phyloP scores from a whole-genome alignment of 2,888 invertebrate genomes.

The Muschampia plurimacula region DNA sequence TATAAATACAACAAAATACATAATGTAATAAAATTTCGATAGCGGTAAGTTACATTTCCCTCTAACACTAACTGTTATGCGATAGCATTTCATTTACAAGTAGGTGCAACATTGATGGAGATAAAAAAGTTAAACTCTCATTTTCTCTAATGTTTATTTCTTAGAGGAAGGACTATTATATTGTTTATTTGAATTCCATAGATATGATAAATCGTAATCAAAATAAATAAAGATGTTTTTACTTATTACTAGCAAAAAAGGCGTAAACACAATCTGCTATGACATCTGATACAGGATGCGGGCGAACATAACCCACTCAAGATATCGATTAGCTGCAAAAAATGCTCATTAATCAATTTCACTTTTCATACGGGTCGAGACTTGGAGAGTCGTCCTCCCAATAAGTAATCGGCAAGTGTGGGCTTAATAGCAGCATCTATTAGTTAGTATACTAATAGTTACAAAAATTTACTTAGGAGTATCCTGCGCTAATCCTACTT shows the following conservation, averaged over 20 bases:
- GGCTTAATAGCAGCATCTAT: not conserved
- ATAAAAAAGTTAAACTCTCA: not conserved
- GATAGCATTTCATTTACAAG: constrained; percentile 18
- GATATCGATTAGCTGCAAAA: not conserved
- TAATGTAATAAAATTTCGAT: not conserved
- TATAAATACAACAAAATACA: not conserved
- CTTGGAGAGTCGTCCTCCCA: not conserved
- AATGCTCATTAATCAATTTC: constrained; percentile 1
- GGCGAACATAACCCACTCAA: too few relatives aligned
- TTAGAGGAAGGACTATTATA: too few relatives aligned
- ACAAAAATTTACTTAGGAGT: too few relatives aligned
- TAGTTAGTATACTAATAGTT: not conserved
- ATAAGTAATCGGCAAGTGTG: not conserved
- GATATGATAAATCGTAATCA: too few relatives aligned
- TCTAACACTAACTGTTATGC: not conserved
- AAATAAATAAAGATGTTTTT: too few relatives aligned
- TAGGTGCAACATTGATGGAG: constrained; percentile 17
- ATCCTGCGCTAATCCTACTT: too few relatives aligned
- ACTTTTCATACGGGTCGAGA: not conserved
- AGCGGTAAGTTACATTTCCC: not conserved
- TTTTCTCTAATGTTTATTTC: too few relatives aligned
- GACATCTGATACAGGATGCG: too few relatives aligned
- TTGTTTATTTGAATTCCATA: too few relatives aligned
- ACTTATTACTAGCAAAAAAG: too few relatives aligned
- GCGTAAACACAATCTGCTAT: too few relatives aligned